These are phyloP conservation scores for Amblyopsis hoosieri DNA, from an alignment of 2,797 vertebrate species.

Conservation along the genomic window DNA sequence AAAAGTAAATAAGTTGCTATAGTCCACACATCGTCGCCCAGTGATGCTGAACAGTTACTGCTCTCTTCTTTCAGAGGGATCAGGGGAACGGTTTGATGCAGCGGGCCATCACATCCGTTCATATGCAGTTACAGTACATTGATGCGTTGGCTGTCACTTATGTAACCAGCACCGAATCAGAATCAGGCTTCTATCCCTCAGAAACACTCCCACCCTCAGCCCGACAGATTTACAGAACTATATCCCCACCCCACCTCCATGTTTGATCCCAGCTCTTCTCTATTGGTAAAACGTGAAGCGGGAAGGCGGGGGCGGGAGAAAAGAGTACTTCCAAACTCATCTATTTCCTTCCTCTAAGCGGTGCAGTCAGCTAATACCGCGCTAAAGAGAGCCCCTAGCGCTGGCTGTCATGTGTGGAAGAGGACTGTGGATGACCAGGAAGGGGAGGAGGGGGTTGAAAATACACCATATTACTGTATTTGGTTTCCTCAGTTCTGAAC, in stretches of 20 bases:
- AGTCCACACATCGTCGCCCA: no score
- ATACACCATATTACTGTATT: constrained; percentile 32
- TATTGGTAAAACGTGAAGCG: constrained; percentile 5
- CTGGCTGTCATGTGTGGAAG: constrained; percentile 1
- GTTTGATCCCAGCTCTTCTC: constrained; percentile 26
- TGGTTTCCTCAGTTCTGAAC: constrained; percentile 5
- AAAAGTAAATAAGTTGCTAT: no score
- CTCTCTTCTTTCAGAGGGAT: constrained; percentile 2
- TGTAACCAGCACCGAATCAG: constrained; percentile 30
- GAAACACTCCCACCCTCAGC: background rate
- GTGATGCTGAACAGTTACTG: no score
- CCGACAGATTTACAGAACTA: constrained; percentile 21
- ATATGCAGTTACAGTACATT: constrained; percentile 7
- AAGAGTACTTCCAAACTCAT: constrained; percentile 3
- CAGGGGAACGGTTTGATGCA: background rate
- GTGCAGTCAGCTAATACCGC: constrained; percentile 17
- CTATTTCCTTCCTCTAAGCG: constrained; percentile 11
- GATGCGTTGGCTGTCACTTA: constrained; percentile 29
- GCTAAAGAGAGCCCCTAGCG: constrained; percentile 12
- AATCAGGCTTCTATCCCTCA: background rate
- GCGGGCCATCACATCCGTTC: constrained; percentile 19
- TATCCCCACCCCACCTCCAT: background rate
- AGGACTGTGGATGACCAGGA: constrained; percentile 30
- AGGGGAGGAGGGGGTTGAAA: constrained; percentile 12
- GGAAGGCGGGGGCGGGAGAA: background rate